phyloP scores from a whole-genome alignment of 2,888 invertebrate genomes.

The Malthinus flaveolus region DNA sequence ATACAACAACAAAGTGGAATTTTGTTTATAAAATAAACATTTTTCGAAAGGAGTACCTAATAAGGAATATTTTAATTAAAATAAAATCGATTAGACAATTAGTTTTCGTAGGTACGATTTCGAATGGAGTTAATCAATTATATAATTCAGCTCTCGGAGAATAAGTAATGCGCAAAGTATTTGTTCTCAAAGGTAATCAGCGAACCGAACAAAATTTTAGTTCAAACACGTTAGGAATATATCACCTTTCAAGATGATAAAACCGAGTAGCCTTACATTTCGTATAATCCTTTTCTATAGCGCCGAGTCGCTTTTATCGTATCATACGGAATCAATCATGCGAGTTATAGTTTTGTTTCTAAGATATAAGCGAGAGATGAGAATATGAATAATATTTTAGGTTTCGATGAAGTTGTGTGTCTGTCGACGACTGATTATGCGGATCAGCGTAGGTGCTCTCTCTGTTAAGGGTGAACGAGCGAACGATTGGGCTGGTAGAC shows the following conservation, averaged over 20 bases:
- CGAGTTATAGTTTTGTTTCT: slow-evolving; percentile 14
- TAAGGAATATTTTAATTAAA: too few relatives aligned
- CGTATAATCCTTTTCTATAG: not conserved
- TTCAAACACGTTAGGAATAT: slow-evolving; percentile 17
- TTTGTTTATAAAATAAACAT: too few relatives aligned
- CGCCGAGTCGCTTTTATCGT: slow-evolving; percentile 4
- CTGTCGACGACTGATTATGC: slow-evolving; percentile 40
- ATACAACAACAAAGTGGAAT: too few relatives aligned
- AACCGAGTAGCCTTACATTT: too few relatives aligned
- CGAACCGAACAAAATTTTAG: slow-evolving; percentile 38
- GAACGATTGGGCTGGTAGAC: slow-evolving; percentile 40
- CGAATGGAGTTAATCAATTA: slow-evolving; percentile 48
- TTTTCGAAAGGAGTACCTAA: too few relatives aligned
- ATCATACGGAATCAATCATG: slow-evolving; percentile 16
- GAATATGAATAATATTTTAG: slow-evolving; percentile 21
- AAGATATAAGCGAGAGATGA: slow-evolving; percentile 4
- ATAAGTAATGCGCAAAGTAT: slow-evolving; percentile 31
- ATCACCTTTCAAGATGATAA: too few relatives aligned
- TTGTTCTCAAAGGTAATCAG: slow-evolving; percentile 39
- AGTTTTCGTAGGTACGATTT: slow-evolving; percentile 14
- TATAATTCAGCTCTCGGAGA: slow-evolving; percentile 41
- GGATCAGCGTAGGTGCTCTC: slow-evolving; percentile 37
- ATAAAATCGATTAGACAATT: too few relatives aligned
- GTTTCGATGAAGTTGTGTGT: slow-evolving; percentile 28
- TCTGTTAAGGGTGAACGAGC: slow-evolving; percentile 33